phyloP scores from a whole-genome alignment of 1,140 invertebrate species.

The Trichoplusia ni region DNA sequence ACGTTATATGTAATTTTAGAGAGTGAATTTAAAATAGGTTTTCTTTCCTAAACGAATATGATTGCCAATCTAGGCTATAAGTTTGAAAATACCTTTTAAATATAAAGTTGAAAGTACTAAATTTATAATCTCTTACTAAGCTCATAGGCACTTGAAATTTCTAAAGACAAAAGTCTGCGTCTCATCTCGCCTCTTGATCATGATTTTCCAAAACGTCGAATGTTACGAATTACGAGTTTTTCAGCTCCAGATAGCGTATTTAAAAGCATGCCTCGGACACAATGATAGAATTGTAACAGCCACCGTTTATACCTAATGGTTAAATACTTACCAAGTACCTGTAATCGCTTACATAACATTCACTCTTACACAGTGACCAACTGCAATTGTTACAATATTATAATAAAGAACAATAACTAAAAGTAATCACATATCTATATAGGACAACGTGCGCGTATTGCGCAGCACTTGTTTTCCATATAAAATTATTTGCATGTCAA shows the following conservation, averaged over 20 bases:
- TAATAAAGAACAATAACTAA: slow-evolving; percentile 5
- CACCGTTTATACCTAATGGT: slow-evolving; percentile 19
- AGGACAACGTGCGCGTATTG: slow-evolving; percentile 7
- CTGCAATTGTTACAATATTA: neutral
- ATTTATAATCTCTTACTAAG: no score
- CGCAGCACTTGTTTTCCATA: slow-evolving; percentile 7
- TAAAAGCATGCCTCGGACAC: slow-evolving; percentile 19
- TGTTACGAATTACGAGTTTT: slow-evolving; percentile 14
- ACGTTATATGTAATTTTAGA: no score
- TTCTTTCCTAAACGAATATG: no score
- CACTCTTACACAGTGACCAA: slow-evolving; percentile 1
- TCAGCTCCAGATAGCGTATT: slow-evolving; percentile 30
- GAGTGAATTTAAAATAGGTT: no score
- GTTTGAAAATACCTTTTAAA: no score
- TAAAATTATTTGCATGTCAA: slow-evolving; percentile 22
- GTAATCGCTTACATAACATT: slow-evolving; percentile 24
- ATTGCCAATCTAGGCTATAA: no score
- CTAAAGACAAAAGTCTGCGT: no score
- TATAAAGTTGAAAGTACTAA: no score
- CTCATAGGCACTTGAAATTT: no score
- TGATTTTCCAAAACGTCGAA: slow-evolving; percentile 25
- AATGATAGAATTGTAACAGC: slow-evolving; percentile 22
- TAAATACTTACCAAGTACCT: slow-evolving; percentile 23
- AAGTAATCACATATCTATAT: neutral
- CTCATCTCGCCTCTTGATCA: neutral